Evolutionary conservation across 2,888 invertebrate genomes (phyloP), one percentile per base, ranked within the genome.

Genomic region (Lepidocyrtoides sp.): DNA sequence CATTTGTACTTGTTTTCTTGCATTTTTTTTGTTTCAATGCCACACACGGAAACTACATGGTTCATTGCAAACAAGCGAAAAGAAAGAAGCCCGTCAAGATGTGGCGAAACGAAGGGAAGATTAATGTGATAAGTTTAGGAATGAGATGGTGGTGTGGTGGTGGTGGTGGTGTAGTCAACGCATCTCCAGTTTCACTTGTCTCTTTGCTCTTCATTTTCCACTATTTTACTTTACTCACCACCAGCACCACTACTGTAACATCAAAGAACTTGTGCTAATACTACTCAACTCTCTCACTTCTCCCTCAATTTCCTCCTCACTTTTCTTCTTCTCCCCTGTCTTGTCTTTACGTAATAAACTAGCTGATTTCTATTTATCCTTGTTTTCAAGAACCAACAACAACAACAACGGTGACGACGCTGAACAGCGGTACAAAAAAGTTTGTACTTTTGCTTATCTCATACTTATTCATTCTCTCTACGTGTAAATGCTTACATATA

Each of bases 91-190:
- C 93, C 92, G 93, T 93, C 93, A 93, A 93, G 93, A 92, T 93
- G 93, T 92, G 93, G 93, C 93, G 93, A 93, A 93, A 93, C 91
- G 93, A 93, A 86, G 89, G 84, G 93, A 93, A 93, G 93, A 93
- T 93, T 93, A 93, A 93, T 93, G 93, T 92, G 93, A 93, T 93
- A 93, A 93, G 91, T 93, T 93, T 93, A 81, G 81, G 81, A 81
- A 81, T 81, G 69, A 44, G 81, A 88, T 88, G 48, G 81, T 48
- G 57, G 26, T 26, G 36, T 7, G 10, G 48, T 2, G 2, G 26
- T 77, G 17, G 79, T 72, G 36, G 36, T 72, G 72, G 23, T 17
- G 48, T 81, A 88, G 87, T 66, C 88, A 54, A 81, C 88, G 88
- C 81, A 88, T 81, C 88, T 88, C 81, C 69, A 69, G 81, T 88